Evolutionary conservation across 2,797 vertebrate species (phyloP), one percentile per base, ranked within the genome.

Genomic region (Acrossocheilus fasciatus): DNA sequence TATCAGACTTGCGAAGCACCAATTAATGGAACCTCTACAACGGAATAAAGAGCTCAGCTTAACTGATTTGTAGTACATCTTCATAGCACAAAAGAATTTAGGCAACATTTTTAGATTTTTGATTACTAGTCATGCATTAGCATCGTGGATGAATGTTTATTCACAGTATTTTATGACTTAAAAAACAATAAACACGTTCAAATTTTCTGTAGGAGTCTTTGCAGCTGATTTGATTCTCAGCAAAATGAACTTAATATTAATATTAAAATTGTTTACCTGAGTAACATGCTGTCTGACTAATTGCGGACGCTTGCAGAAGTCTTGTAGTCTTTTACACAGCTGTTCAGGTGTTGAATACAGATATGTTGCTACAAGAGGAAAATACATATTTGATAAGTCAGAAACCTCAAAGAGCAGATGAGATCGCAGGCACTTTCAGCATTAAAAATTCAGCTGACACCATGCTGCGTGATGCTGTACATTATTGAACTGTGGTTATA

Each of bases 281-380:
- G 96, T 92, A 75, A 93, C 89, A 91, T 98, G 97, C 93, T 92
- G 94, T 91, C 98, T 96, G 86, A 95, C 91, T 87, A 95, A 81
- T 84, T 96, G 94, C 12, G 98, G 98, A 92, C 94, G 97, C 92
- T 93, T 96, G 95, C 98, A 99, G 92, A 99, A 96, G 86, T 93
- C 93, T 93, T 95, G 96, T 90, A 99, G 96, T 88, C 92, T 97
- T 92, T 98, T 98, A 90, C 93, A 96, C 90, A 98, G 97, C 95
- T 98, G 98, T 94, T 97, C 96, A 94, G 98, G 97, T 95, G 98
- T 99, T 89, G 97, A 96, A 96, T 98, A 99, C 95, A 99, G 97
- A 97, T 98, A 98, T 93, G 96, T 95, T 87, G 94, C 98, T 99
- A 95, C 92, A 69, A 90, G 57, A 95, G 95, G 95, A 94, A 96